These are phyloP conservation scores for Prunella strophiata DNA, from an alignment of 2,797 vertebrate species.

Conservation along the genomic window DNA sequence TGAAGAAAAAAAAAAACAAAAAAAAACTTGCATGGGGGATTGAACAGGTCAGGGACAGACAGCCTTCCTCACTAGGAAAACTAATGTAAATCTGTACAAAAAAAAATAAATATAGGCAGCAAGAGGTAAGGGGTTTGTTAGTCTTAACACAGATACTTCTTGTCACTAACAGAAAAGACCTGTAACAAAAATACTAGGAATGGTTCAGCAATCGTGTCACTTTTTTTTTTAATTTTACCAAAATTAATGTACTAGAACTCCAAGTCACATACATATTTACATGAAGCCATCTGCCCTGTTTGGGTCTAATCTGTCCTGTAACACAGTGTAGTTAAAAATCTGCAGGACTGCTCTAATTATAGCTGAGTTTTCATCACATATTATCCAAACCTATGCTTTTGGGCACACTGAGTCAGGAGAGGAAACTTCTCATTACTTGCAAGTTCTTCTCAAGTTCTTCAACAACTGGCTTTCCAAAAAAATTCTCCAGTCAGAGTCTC, in stretches of 20 bases:
- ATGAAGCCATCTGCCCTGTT: background rate
- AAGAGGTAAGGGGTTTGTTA: background rate
- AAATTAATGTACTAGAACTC: background rate
- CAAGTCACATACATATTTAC: background rate
- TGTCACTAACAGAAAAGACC: background rate
- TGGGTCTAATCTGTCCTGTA: background rate
- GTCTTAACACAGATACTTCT: background rate
- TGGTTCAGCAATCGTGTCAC: background rate
- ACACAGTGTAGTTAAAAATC: background rate
- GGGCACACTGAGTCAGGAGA: background rate
- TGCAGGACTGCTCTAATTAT: background rate
- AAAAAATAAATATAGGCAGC: background rate
- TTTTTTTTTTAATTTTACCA: background rate
- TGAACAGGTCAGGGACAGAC: background rate
- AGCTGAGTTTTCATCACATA: background rate
- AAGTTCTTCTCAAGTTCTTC: background rate
- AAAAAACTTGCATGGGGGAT: background rate
- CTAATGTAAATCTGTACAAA: background rate
- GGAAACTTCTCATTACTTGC: background rate
- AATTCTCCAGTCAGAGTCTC: background rate
- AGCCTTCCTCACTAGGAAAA: background rate
- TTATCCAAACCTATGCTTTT: background rate
- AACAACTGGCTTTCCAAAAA: background rate
- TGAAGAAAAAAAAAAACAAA: background rate
- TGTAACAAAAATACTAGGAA: background rate